phyloP scores from a whole-genome alignment of 2,888 invertebrate genomes.

The Chesias legatella region DNA sequence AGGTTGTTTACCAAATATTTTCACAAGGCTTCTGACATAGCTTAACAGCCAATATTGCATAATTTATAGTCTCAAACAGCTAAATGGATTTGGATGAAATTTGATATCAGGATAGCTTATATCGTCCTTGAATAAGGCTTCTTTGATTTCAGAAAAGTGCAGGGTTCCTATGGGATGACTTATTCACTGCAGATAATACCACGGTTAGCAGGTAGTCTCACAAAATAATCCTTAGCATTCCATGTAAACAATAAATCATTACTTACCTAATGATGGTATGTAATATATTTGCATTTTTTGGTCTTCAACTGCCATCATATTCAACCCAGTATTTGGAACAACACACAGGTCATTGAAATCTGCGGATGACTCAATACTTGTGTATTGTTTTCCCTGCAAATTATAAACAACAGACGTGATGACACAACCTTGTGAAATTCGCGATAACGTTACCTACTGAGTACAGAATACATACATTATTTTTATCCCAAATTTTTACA shows the following conservation, averaged over 20 bases:
- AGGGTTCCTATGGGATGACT: too few relatives aligned
- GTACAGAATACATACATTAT: constrained; percentile 85
- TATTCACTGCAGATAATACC: too few relatives aligned
- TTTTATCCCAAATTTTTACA: constrained; percentile 94
- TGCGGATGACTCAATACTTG: constrained; percentile 93
- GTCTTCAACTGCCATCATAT: constrained; percentile 97
- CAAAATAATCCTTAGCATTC: too few relatives aligned
- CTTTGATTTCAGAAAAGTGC: too few relatives aligned
- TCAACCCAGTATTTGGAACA: constrained; percentile 93
- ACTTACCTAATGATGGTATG: constrained; percentile 87
- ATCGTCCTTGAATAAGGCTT: too few relatives aligned
- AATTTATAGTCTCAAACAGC: too few relatives aligned
- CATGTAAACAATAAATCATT: neutral
- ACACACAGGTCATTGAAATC: constrained; percentile 95
- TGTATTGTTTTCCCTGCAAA: constrained; percentile 92
- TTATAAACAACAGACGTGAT: constrained; percentile 14
- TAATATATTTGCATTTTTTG: constrained; percentile 97
- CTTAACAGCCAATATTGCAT: too few relatives aligned
- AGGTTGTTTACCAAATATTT: too few relatives aligned
- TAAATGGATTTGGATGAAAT: too few relatives aligned
- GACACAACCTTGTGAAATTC: constrained; percentile 9
- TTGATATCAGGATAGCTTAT: too few relatives aligned
- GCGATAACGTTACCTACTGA: constrained; percentile 13
- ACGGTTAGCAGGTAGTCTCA: too few relatives aligned
- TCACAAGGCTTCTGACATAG: too few relatives aligned